Conservation (phyloP, 2,888 invertebrate species). For the Lepidochitona cinerea region DNA sequence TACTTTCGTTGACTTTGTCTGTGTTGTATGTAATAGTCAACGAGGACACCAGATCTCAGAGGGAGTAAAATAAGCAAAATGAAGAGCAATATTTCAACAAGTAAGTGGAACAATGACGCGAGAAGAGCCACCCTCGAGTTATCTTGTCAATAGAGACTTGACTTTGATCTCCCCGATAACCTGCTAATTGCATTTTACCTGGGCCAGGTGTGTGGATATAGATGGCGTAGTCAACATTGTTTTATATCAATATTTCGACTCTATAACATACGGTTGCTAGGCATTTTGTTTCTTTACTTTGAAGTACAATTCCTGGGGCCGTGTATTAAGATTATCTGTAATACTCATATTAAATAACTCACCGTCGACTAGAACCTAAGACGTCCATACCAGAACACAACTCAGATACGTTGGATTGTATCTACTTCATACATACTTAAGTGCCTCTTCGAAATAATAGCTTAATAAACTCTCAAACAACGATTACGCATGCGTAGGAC, state of each 20-base stretch:
- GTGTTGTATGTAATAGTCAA: not conserved
- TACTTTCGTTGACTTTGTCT: not conserved
- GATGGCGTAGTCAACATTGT: too few species aligned
- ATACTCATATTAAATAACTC: too few species aligned
- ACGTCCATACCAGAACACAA: not conserved
- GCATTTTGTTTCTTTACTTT: too few species aligned
- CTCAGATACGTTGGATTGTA: not conserved
- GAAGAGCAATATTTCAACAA: too few species aligned
- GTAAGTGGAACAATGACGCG: not conserved
- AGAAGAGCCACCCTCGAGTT: not conserved
- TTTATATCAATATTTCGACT: too few species aligned
- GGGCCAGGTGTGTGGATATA: too few species aligned
- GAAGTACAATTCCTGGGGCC: too few species aligned
- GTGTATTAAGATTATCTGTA: too few species aligned
- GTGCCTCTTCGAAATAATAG: not conserved
- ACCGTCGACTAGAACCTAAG: too few species aligned
- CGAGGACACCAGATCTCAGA: too few species aligned
- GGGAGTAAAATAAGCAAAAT: too few species aligned
- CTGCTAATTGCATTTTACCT: not conserved
- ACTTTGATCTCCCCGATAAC: not conserved
- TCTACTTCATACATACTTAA: not conserved
- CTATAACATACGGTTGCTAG: too few species aligned
- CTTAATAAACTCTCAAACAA: not conserved
- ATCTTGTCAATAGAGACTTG: not conserved
- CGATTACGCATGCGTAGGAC: slow-evolving; percentile 1